Base-by-base conservation (phyloP, 2,797 vertebrate species). In the Channallabes apus region DNA sequence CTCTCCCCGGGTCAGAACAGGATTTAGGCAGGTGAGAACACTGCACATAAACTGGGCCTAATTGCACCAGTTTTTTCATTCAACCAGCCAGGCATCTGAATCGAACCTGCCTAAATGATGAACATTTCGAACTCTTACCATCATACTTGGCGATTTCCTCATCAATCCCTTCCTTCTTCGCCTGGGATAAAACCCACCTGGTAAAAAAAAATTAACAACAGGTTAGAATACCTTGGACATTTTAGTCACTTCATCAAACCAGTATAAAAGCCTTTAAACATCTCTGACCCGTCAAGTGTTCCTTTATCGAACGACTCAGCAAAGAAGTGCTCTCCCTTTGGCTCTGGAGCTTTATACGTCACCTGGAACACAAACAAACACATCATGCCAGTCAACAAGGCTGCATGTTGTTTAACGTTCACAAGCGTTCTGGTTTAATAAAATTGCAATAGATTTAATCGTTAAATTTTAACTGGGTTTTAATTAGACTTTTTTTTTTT, bases 91-190 rank as follows among this genome's bases (percentile, higher is more conserved):
- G 38, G 20, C 71, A n/a, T 7, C 68, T 38, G 7, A 69, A 5
- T 24, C 20, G 12, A 71, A 71, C 68, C 22, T 41, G 11, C 3
- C 38, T 73, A 41, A n/a, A 5, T 9, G 15, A 75, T 0, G 27
- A 58, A 2, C 27, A 11, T 54, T 9, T 3, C 17, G 54, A 72
- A 58, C 81, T 6, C 97, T 90, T 87, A 99, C 98, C 98, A 24
- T 99, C 98, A 0, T 99, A 99, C 90, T 98, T 99, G 0, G 98
- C 96, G 80, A 99, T 99, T 18, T 99, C 98, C 86, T 99, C 98
- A 89, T 99, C 98, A 0, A 96, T 94, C 38, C 95, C 96, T 0
- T 99, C 97, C 89, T 99, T 99, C 93, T 99, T 99, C 32, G 98
- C 98, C 85, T 93, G 96, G 84, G 98, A 99, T 89, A 96, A 81